Evolutionary conservation across 2,888 invertebrate species (phyloP), one percentile per base, ranked within the genome.

Genomic region (Morpho helenor): DNA sequence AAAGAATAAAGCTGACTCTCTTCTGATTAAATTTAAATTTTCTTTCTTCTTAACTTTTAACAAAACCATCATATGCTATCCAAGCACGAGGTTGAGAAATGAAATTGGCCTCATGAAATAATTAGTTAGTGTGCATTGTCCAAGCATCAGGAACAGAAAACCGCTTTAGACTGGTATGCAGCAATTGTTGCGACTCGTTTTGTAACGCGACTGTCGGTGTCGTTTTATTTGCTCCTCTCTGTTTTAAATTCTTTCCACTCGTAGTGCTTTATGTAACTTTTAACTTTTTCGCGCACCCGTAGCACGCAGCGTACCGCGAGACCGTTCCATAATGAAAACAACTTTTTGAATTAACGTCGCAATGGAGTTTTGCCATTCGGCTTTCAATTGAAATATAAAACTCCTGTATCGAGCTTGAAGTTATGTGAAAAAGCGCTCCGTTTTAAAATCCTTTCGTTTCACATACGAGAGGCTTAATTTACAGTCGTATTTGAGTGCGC

Each of bases 261-360:
- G 73, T 68, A 64, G 73, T 77, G 82, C 79, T 84, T 82, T 81
- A 82, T 83, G 75, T 76, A 75, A 80, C 79, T 79, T 78, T 77
- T 75, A 75, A 80, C 79, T 79, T 79, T 76, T 77, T 74, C 75
- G 73, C 74, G 75, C 74, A 71, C 74, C 73, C 72, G 66, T 62
- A 66, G 72, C 68, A 66, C 71, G 71, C 76, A 78, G 72, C 76
- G 75, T 75, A 75, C 74, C 79, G 79, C 76, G 79, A 82, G 77
- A 82, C 74, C 76, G 78, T 76, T 80, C 68, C 71, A 73, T 82
- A 87, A 87, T 87, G 85, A 82, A 87, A 87, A 79, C 82, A 84
- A 88, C 87, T 88, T 88, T 89, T 83, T 87, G 82, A 88, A 88
- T 87, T 84, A 86, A 82, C 84, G 82, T 82, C 80, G 78, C 79